Base-by-base conservation (phyloP, 2,113 vertebrate genomes). In the Ictalurus punctatus region DNA sequence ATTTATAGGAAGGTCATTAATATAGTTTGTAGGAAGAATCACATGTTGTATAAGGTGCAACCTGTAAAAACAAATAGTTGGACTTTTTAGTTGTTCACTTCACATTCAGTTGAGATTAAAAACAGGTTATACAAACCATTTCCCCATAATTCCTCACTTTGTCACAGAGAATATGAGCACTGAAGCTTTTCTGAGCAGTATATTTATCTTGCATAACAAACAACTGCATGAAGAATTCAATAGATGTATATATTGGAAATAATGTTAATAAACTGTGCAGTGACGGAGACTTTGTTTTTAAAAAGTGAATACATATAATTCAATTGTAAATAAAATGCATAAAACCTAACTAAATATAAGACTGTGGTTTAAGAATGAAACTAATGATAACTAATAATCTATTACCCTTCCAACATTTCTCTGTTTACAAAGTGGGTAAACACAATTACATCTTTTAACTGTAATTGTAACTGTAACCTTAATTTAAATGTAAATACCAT, bases 71-170 rank as follows among this genome's bases (percentile, higher is more conserved):
- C 0, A 76, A 76, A 76, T 44, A 76, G 44, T 21, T 44, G 9
- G 14, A 76, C 23, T 44, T 76, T 25, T 0, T 23, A 25, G 13
- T 73, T 86, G 52, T 19, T 52, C 34, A 71, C 48, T 71, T 16
- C 4, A 85, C 27, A 37, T 76, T 76, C 2, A 74, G 78, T 56
- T 78, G 25, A 37, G 69, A 56, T 58, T 54, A 76, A 83, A 37
- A 86, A 13, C 25, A 34, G 27, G 25, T 83, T 86, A 52, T 81
- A 37, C 63, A 59, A 90, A 82, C 54, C 6, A 13, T 37, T n/a
- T 74, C 37, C 23, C 48, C 48, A 52, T 52, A 8, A 44, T 74
- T 23, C 37, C 30, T 7, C 61, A 63, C 61, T 63, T 25, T 6
- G 23, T 58, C 19, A 40, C 34, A 40, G 17, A 19, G 14, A 74